Conservation (phyloP, 1,140 invertebrate species). For the Drosophila leontia region DNA sequence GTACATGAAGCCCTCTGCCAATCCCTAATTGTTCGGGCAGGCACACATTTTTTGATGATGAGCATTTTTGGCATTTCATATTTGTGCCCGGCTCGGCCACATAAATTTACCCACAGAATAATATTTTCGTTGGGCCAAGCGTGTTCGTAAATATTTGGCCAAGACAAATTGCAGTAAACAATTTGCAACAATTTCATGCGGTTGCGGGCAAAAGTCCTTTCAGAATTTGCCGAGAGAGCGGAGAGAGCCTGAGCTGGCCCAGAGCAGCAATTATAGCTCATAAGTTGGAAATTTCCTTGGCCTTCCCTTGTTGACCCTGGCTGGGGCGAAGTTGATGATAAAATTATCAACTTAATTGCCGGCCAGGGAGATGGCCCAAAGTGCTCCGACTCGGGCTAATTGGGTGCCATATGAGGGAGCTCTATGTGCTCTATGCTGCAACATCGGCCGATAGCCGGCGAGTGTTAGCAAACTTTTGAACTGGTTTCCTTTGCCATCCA, state of each 20-base stretch:
- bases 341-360: conserved; percentile 81
- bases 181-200: conserved; percentile 73
- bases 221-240: background rate
- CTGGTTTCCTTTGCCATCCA: conserved; percentile 66
- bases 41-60: conserved; percentile 56
- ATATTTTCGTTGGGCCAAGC: conserved; percentile 40
- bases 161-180: conserved; percentile 82
- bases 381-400: conserved; percentile 25
- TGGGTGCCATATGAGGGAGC: conserved; percentile 29
- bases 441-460: conserved; percentile 49
- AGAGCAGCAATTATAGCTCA: conserved; percentile 67
- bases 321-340: conserved; percentile 78
- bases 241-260: conserved; percentile 5
- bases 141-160: conserved; percentile 67
- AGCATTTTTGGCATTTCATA: conserved; percentile 59
- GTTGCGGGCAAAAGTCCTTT: conserved; percentile 45
- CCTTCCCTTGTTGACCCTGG: conserved; percentile 47
- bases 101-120: conserved; percentile 58
- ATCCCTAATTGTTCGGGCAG: conserved; percentile 53
- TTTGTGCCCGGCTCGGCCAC: conserved; percentile 44
- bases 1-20: conserved; percentile 9
- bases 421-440: conserved; percentile 55
- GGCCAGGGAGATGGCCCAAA: conserved; percentile 29
- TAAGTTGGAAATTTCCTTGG: conserved; percentile 69
- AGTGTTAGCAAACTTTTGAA: conserved; percentile 71